These are phyloP conservation scores for Ctenopoma multispine DNA, from an alignment of 2,797 vertebrate genomes.

Conservation along the genomic window DNA sequence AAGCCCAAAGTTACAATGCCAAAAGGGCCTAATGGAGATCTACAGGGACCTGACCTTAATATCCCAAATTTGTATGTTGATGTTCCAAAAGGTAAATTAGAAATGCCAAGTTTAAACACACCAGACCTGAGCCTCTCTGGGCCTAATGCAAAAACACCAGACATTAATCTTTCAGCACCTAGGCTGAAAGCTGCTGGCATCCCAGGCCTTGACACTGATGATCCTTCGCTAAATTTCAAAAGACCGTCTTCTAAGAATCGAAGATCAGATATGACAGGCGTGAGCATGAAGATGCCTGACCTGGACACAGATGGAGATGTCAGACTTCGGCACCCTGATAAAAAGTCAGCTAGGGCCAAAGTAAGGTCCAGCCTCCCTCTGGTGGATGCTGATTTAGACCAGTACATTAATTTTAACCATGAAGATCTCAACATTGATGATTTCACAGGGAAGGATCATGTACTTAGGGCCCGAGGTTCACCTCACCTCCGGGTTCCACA, in stretches of 20 bases:
- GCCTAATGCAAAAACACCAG: conserved; percentile 58
- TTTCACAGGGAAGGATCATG: conserved; percentile 71
- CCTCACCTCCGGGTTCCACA: conserved; percentile 25
- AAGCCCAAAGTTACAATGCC: conserved; percentile 65
- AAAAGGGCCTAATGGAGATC: conserved; percentile 55
- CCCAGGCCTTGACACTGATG: conserved; percentile 59
- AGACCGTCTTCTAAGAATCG: conserved; percentile 38
- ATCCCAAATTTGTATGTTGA: conserved; percentile 49
- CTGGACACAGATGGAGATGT: conserved; percentile 65
- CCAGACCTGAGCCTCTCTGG: conserved; percentile 54
- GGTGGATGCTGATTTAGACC: conserved; percentile 19
- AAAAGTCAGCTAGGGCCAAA: conserved; percentile 23
- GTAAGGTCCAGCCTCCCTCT: conserved; percentile 46
- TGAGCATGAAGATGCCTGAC: conserved; percentile 54
- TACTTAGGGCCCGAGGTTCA: conserved; percentile 64
- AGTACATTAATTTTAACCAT: conserved; percentile 43
- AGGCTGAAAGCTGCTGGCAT: conserved; percentile 39
- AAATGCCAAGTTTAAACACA: conserved; percentile 59
- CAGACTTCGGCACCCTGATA: conserved; percentile 10
- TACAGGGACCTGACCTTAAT: conserved; percentile 55
- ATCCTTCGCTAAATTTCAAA: conserved; percentile 47
- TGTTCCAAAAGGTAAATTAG: conserved; percentile 48
- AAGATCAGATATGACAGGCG: conserved; percentile 40
- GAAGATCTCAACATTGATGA: conserved; percentile 79
- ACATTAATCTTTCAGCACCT: conserved; percentile 34